Evolutionary conservation across 2,888 invertebrate genomes (phyloP).

Genomic region (Byasa hedistus): DNA sequence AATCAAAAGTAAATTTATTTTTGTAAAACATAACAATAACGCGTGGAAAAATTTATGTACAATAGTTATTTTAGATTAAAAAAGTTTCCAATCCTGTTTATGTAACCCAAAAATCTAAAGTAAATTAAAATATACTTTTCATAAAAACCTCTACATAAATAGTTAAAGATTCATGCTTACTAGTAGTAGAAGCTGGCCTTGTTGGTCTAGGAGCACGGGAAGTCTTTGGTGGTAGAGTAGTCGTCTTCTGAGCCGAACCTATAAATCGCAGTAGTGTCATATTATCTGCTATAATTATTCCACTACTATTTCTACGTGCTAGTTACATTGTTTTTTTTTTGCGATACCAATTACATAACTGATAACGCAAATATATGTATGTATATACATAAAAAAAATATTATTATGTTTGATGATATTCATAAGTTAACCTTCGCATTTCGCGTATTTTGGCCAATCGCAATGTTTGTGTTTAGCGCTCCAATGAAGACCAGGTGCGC

Average conservation of each 20-base stretch:
- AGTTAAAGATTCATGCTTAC: slow-evolving; percentile 22
- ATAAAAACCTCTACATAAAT: neutral
- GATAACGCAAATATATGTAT: too few relatives aligned
- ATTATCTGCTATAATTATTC: neutral
- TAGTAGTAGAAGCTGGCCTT: slow-evolving; percentile 34
- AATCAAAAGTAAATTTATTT: too few relatives aligned
- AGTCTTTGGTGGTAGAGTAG: slow-evolving; percentile 53
- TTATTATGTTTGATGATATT: neutral
- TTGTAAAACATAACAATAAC: too few relatives aligned
- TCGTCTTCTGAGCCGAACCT: slow-evolving; percentile 45
- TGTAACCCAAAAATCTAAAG: too few relatives aligned
- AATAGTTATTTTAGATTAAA: too few relatives aligned
- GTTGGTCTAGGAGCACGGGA: slow-evolving; percentile 51
- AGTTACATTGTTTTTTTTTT: neutral
- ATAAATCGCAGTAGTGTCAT: neutral
- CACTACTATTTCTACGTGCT: neutral
- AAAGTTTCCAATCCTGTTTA: too few relatives aligned
- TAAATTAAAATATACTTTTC: neutral
- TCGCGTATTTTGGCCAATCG: slow-evolving; percentile 89
- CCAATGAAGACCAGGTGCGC: slow-evolving; percentile 92
- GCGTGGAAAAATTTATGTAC: too few relatives aligned
- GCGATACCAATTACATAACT: too few relatives aligned
- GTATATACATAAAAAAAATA: too few relatives aligned
- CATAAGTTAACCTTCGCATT: slow-evolving; percentile 75
- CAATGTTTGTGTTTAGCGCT: slow-evolving; percentile 83